A percentile compares a stretch with the other conserved stretches of the same genome.
Evolutionary conservation across 2,797 vertebrate species (phyloP).

Genomic region (Taeniopygia guttata): DNA sequence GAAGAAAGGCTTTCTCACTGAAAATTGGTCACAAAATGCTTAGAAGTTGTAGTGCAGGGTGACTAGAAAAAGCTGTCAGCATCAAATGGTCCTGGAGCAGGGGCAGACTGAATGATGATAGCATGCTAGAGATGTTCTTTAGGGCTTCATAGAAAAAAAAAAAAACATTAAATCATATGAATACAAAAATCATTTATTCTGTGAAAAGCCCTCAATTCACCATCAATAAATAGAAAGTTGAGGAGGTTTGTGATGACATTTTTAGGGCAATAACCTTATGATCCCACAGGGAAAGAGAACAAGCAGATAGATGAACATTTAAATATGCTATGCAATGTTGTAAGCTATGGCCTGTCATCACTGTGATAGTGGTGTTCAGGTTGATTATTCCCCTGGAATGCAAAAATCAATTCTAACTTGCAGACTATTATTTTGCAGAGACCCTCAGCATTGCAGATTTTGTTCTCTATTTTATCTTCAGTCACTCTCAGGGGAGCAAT

Average conservation of each 20-base stretch:
- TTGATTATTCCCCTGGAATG: slow-evolving; percentile 21
- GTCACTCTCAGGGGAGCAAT: neutral
- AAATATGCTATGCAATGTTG: neutral
- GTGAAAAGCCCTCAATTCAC: neutral
- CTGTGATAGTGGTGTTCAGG: neutral
- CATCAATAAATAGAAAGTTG: neutral
- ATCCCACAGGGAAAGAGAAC: neutral
- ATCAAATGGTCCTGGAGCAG: neutral
- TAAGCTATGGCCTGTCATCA: neutral
- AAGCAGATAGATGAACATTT: fast-evolving
- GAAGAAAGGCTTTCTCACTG: neutral
- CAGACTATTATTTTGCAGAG: neutral
- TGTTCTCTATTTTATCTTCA: neutral
- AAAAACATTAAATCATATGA: fast-evolving
- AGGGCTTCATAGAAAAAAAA: neutral
- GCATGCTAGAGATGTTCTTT: neutral
- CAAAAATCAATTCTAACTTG: slow-evolving; percentile 43
- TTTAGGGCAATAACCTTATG: neutral
- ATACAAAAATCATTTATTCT: neutral
- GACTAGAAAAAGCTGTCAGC: neutral
- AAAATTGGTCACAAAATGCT: neutral
- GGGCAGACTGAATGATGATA: neutral
- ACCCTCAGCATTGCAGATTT: neutral
- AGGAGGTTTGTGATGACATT: neutral
- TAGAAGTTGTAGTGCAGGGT: neutral